Conservation (phyloP, 2,797 vertebrate genomes). For the Gorsachius magnificus region DNA sequence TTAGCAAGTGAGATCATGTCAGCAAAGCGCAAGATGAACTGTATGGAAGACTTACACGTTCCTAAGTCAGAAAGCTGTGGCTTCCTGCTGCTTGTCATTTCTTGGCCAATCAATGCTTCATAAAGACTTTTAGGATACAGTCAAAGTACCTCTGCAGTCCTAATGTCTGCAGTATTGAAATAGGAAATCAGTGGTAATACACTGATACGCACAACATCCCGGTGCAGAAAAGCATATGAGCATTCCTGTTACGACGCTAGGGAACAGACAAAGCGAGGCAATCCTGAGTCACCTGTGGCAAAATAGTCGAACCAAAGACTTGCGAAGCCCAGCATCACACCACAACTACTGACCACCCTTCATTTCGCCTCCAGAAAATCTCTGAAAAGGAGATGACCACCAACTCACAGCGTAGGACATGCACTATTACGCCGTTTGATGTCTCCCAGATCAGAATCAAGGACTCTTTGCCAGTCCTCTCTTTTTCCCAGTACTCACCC, state of each 20-base stretch:
- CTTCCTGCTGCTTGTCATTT: constrained; percentile 62
- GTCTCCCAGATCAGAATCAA: background rate
- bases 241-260: rapidly evolving
- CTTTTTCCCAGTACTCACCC: background rate
- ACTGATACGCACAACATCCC: rapidly evolving
- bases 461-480: background rate
- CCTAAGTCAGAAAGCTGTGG: constrained; percentile 51
- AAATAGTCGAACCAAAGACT: background rate
- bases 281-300: background rate
- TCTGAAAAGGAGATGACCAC: background rate
- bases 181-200: background rate
- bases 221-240: background rate
- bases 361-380: background rate
- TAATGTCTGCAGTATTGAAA: constrained; percentile 12
- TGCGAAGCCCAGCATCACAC: background rate
- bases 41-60: constrained; percentile 20
- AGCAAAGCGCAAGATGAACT: constrained; percentile 42
- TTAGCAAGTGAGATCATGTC: constrained; percentile 69
- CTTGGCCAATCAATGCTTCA: constrained; percentile 52
- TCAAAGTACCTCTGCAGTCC: constrained; percentile 11
- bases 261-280: background rate
- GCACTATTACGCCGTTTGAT: background rate
- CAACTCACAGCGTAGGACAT: background rate
- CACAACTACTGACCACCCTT: background rate
- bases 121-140: constrained; percentile 23